A percentile compares a stretch with the other conserved stretches of the same genome.
These are phyloP conservation scores for Leistus spinibarbis DNA, from an alignment of 2,888 invertebrate species.

Conservation along the genomic window DNA sequence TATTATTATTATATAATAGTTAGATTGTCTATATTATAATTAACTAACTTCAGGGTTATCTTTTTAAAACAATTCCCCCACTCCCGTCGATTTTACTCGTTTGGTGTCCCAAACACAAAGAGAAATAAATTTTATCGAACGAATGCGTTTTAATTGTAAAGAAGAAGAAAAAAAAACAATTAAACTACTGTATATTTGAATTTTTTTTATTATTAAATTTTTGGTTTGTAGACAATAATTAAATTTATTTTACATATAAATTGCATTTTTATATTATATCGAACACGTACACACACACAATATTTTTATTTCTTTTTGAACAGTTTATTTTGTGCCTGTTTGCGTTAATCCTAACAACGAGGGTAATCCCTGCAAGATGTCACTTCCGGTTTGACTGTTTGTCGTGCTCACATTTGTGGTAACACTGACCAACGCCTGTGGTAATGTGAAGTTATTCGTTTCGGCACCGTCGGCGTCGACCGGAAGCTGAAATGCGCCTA, in stretches of 20 bases:
- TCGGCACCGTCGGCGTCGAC: conserved; percentile 39
- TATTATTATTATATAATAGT: neutral
- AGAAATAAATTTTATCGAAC: conserved; percentile 4
- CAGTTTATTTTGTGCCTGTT: neutral
- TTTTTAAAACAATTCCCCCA: neutral
- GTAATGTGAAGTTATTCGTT: conserved; percentile 45
- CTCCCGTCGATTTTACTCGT: neutral
- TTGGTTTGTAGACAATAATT: conserved; percentile 27
- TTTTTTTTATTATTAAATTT: conserved; percentile 32
- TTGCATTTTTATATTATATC: neutral
- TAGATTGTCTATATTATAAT: neutral
- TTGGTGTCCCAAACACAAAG: conserved; percentile 6
- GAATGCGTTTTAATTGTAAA: conserved; percentile 21
- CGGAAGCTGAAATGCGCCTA: conserved; percentile 51
- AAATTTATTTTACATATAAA: conserved; percentile 17
- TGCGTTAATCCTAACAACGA: conserved; percentile 45
- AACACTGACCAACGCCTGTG: conserved; percentile 50
- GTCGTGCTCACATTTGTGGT: conserved; percentile 51
- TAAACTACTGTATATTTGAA: conserved; percentile 31
- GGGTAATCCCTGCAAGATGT: conserved; percentile 47
- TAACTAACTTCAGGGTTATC: neutral
- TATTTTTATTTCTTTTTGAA: conserved; percentile 6
- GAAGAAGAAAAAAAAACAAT: neutral
- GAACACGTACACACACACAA: neutral
- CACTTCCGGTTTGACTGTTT: conserved; percentile 46